phyloP scores from a whole-genome alignment of 2,113 vertebrate genomes.

The Pristiophorus japonicus region DNA sequence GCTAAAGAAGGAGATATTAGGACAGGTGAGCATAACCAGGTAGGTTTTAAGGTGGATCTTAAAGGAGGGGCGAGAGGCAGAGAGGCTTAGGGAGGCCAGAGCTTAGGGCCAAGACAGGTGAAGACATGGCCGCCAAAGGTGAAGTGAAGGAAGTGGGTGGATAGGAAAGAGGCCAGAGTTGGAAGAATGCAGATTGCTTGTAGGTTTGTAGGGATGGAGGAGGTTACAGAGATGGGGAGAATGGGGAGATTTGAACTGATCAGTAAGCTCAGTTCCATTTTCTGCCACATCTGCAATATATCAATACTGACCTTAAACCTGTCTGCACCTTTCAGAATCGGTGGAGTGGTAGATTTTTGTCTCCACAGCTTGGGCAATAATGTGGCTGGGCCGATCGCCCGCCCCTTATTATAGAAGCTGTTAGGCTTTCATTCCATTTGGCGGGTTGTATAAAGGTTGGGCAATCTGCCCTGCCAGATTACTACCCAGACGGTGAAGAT shows the following conservation, averaged over 20 bases:
- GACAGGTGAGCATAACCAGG: not conserved
- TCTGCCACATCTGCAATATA: not conserved
- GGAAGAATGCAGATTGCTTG: not conserved
- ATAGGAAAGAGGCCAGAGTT: not conserved
- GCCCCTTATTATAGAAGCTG: not conserved
- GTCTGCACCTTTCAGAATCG: not conserved
- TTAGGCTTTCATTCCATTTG: not conserved
- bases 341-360: not conserved
- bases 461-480: not conserved
- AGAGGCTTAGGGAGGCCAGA: not conserved
- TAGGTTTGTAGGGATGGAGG: not conserved
- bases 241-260: not conserved
- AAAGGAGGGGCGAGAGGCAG: too few species aligned
- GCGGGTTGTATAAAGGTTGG: not conserved
- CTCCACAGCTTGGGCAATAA: not conserved
- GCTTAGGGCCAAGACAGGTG: not conserved
- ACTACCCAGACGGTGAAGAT: not conserved
- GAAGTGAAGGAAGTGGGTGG: not conserved
- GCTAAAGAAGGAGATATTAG: not conserved
- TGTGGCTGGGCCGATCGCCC: not conserved
- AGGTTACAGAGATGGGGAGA: not conserved
- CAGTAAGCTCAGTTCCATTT: not conserved
- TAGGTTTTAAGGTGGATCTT: too few species aligned
- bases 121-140: not conserved
- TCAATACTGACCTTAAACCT: not conserved